phyloP scores from a whole-genome alignment of 1,140 invertebrate genomes.

The Macrosteles quadrilineatus region DNA sequence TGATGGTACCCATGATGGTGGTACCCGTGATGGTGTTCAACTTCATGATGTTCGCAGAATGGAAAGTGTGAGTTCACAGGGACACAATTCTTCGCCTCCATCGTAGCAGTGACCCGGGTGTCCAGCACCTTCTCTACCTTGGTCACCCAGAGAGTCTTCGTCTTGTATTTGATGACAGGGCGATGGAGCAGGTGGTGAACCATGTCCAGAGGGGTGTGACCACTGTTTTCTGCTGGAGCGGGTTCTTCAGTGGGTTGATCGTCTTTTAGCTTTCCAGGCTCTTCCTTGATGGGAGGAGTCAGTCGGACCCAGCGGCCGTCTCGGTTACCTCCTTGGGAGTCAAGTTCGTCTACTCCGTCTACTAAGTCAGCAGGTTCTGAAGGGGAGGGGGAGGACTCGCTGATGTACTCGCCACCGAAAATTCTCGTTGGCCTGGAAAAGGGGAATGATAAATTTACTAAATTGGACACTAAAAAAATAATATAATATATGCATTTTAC shows the following conservation, averaged over 20 bases:
- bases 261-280: background rate
- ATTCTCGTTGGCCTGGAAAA: no score
- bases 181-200: background rate
- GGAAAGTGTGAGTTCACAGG: conserved; percentile 34
- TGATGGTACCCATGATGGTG: no score
- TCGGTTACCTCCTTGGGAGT: no score
- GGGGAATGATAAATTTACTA: no score
- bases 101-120: conserved; percentile 44
- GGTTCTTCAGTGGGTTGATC: background rate
- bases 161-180: conserved; percentile 22
- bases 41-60: background rate
- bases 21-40: background rate
- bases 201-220: background rate
- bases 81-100: conserved; percentile 46
- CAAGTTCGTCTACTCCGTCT: background rate
- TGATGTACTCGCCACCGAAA: no score
- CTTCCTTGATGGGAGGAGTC: conserved; percentile 2
- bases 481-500: no score
- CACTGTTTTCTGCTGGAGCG: background rate
- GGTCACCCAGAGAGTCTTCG: conserved; percentile 45
- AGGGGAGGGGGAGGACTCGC: no score
- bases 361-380: no score
- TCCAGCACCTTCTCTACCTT: conserved; percentile 45
- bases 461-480: no score
- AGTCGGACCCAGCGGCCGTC: background rate